Evolutionary conservation across 2,888 invertebrate genomes (phyloP).

Genomic region (Cataglyphis rosenhaueri): DNA sequence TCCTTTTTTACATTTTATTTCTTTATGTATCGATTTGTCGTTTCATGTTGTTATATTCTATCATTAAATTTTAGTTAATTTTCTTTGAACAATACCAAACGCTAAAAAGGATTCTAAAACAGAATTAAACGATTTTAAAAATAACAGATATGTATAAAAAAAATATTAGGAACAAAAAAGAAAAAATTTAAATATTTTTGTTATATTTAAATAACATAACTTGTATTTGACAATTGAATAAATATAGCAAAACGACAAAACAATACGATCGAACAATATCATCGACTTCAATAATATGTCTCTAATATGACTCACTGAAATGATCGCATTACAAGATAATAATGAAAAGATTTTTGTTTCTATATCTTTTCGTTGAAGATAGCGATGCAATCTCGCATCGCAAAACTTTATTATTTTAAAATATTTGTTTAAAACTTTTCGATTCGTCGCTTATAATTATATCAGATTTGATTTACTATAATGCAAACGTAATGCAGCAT

Average conservation of each 20-base stretch:
- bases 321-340: background rate
- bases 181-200: background rate
- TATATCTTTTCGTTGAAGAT: background rate
- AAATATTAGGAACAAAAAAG: background rate
- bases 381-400: background rate
- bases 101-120: background rate
- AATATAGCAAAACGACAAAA: background rate
- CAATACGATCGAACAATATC: conserved; percentile 5
- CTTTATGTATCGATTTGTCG: conserved; percentile 25
- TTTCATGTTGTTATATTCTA: conserved; percentile 1
- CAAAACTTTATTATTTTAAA: background rate
- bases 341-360: conserved; percentile 5
- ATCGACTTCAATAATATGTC: conserved; percentile 1
- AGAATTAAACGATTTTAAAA: background rate
- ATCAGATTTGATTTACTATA: conserved; percentile 13
- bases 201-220: conserved; percentile 1
- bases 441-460: background rate
- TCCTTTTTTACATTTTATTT: conserved; percentile 38
- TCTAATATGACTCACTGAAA: background rate
- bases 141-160: background rate
- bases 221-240: background rate
- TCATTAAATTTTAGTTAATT: background rate
- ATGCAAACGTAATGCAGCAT: background rate
- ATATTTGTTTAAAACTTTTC: background rate
- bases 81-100: background rate